These are phyloP conservation scores for Deilephila elpenor DNA, from an alignment of 2,888 invertebrate genomes.

Conservation along the genomic window DNA sequence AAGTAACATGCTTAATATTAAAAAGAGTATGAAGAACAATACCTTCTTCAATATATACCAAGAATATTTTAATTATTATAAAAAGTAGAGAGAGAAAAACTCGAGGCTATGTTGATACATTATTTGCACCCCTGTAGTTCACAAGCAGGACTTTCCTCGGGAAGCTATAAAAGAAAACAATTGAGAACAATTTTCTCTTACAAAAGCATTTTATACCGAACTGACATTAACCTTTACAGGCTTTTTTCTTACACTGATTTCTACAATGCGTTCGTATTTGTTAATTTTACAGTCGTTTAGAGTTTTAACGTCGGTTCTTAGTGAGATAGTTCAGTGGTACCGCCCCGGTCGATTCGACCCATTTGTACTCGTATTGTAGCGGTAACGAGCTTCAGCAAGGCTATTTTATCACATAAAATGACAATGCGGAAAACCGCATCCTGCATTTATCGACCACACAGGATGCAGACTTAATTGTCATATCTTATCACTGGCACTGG, in stretches of 20 bases:
- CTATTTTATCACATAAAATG: too few relatives aligned
- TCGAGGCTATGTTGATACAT: constrained; percentile 2
- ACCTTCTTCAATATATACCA: not conserved
- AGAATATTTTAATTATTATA: not conserved
- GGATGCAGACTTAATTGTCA: too few relatives aligned
- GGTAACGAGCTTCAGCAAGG: too few relatives aligned
- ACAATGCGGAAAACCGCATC: too few relatives aligned
- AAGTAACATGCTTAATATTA: too few relatives aligned
- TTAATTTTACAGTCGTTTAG: too few relatives aligned
- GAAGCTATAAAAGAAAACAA: constrained; percentile 59
- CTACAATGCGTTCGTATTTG: not conserved
- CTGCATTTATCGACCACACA: too few relatives aligned
- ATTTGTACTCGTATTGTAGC: too few relatives aligned
- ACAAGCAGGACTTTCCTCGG: constrained; percentile 49
- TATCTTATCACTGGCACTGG: too few relatives aligned
- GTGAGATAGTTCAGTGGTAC: too few relatives aligned
- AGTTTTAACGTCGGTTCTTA: too few relatives aligned
- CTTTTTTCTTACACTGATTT: not conserved
- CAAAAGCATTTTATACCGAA: constrained; percentile 49
- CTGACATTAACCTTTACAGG: constrained; percentile 45
- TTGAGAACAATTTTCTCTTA: constrained; percentile 57
- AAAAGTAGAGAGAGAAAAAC: constrained; percentile 42
- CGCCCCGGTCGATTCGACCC: too few relatives aligned
- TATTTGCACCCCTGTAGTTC: constrained; percentile 45
- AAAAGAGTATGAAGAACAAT: not conserved